Base-by-base conservation (phyloP, 1,140 invertebrate species). In the Pollicipes pollicipes region DNA sequence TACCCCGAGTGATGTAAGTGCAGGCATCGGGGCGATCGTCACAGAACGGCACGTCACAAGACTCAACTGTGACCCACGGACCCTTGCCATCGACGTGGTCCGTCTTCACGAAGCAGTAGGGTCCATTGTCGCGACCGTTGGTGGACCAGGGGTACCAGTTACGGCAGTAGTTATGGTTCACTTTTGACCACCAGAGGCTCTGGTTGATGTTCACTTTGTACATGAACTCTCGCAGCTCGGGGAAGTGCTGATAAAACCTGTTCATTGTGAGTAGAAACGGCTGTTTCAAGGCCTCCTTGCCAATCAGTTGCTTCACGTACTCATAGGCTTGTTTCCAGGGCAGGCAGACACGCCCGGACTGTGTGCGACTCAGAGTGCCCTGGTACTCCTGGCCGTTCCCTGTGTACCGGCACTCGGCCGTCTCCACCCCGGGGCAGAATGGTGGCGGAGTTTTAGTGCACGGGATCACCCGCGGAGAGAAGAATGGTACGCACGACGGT, bases 161-260 rank as follows among this genome's bases (percentile, higher is more conserved):
- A n/a, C 64, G 64, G 28, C 64, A 66, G 64, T 66, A 66, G 28
- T 66, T 66, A 24, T 66, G 64, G n/a, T 66, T 29, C 28, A 66
- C 28, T 27, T 28, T 3, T 4, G 27, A 29, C 64, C 64, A 66
- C 64, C 64, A 66, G n/a, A 66, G 3, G 64, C 26, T 24, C 17
- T 8, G 27, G 28, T 24, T n/a, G n/a, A 66, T 17, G 8, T 66
- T 66, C 64, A 28, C 28, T 8, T 27, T 10, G 17, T 66, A 66
- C 64, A 66, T 66, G n/a, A 28, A 66, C 64, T 27, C 64, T 21
- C 64, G n/a, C 8, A 66, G 64, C n/a, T 66, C 64, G 1, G 64
- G 64, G n/a, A 66, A 66, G 17, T 66, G 64, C 28, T 66, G 27
- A 8, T 66, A n/a, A 27, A 66, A n/a, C 2, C 28, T 66, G 28